Percentiles rank a stretch among this genome's conserved stretches.
Evolutionary conservation across 2,888 invertebrate species (phyloP).

Genomic region (Dermolepida albohirtum): DNA sequence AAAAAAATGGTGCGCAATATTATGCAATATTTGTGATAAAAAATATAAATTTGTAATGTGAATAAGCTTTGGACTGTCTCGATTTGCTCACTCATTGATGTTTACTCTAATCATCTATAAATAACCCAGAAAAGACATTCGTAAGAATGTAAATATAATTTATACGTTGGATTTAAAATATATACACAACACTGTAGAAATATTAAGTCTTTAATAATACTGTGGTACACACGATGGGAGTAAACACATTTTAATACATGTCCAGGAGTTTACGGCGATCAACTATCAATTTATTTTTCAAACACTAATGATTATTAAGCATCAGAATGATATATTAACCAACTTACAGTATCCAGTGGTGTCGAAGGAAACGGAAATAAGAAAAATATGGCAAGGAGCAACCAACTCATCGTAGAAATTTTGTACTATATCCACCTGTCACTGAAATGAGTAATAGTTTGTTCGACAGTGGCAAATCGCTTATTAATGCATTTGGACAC

Average conservation of each 20-base stretch:
- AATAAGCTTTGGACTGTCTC: too few relatives aligned
- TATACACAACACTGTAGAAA: too few relatives aligned
- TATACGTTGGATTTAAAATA: too few relatives aligned
- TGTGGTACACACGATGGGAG: too few relatives aligned
- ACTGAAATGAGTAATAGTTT: conserved; percentile 37
- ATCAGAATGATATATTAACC: conserved; percentile 35
- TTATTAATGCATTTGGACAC: conserved; percentile 24
- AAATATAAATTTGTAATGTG: too few relatives aligned
- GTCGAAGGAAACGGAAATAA: conserved; percentile 21
- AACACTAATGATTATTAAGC: conserved; percentile 33
- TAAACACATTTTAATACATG: conserved; percentile 11
- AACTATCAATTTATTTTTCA: conserved; percentile 29
- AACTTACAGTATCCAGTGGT: conserved; percentile 31
- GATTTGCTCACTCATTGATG: too few relatives aligned
- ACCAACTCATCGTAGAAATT: conserved; percentile 26
- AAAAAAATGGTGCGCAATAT: too few relatives aligned
- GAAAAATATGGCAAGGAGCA: conserved; percentile 22
- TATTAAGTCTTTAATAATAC: too few relatives aligned
- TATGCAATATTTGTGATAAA: too few relatives aligned
- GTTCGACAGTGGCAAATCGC: not conserved
- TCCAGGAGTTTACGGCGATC: not conserved
- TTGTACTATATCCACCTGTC: conserved; percentile 30
- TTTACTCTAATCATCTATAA: too few relatives aligned
- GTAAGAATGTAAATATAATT: too few relatives aligned
- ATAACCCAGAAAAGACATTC: too few relatives aligned